phyloP scores from a whole-genome alignment of 1,140 invertebrate species.

The Hestina assimilis region DNA sequence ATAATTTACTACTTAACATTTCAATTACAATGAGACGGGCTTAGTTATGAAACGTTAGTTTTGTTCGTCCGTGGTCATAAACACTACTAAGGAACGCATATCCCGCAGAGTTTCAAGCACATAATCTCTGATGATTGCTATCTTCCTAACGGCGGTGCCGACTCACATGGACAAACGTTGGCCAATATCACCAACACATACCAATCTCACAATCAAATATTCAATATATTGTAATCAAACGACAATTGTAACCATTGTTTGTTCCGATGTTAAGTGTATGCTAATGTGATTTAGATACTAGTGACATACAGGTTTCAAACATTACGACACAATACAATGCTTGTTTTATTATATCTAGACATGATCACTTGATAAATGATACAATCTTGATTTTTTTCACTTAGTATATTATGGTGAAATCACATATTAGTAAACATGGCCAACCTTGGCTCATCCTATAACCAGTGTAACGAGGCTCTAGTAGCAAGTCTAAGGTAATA shows the following conservation, averaged over 20 bases:
- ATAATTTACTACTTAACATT: background rate
- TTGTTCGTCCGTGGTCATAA: slow-evolving; percentile 11
- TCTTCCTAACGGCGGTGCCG: slow-evolving; percentile 27
- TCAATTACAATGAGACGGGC: slow-evolving; percentile 2
- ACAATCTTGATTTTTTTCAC: too few species aligned
- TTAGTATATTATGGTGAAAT: too few species aligned
- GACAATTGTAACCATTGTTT: background rate
- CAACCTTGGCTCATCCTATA: background rate
- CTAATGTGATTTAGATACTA: background rate
- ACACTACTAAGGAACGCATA: slow-evolving; percentile 17
- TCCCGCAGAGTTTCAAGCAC: slow-evolving; percentile 23
- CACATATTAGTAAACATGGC: background rate
- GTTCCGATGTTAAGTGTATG: background rate
- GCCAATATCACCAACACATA: background rate
- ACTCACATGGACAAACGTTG: slow-evolving; percentile 4
- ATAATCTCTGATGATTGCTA: slow-evolving; percentile 44
- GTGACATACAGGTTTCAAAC: too few species aligned
- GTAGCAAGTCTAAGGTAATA: background rate
- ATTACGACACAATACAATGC: too few species aligned
- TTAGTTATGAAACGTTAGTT: slow-evolving; percentile 5
- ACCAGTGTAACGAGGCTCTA: slow-evolving; percentile 10
- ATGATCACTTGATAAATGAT: too few species aligned
- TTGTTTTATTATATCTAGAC: too few species aligned
- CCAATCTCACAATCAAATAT: background rate
- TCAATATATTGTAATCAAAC: background rate